phyloP scores from a whole-genome alignment of 2,888 invertebrate genomes.

The Dromius quadrimaculatus region DNA sequence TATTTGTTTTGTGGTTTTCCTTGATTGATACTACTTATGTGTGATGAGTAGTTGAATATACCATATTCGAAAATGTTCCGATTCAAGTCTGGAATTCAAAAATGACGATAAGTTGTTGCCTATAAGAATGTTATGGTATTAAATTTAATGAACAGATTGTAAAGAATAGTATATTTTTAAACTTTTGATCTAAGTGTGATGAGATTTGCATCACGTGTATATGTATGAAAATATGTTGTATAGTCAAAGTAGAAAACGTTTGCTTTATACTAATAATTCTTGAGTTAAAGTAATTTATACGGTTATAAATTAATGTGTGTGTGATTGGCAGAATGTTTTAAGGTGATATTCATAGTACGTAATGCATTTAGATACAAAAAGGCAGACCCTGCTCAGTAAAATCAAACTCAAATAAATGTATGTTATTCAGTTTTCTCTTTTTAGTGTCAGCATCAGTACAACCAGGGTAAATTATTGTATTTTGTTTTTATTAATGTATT shows the following conservation, averaged over 20 bases:
- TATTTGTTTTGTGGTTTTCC: too few species aligned
- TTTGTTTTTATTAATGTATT: conserved; percentile 11
- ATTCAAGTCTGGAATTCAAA: background rate
- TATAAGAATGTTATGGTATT: conserved; percentile 14
- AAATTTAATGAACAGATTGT: conserved; percentile 8
- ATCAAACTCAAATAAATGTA: conserved; percentile 2
- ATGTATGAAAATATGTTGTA: conserved; percentile 20
- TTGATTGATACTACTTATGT: too few species aligned
- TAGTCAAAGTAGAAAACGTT: conserved; percentile 29
- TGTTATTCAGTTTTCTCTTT: background rate
- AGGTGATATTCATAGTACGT: conserved; percentile 25
- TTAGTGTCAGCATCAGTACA: conserved; percentile 12
- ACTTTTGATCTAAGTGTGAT: conserved; percentile 3
- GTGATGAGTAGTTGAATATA: too few species aligned
- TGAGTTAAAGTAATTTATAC: conserved; percentile 27
- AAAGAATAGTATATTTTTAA: conserved; percentile 13
- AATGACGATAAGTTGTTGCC: background rate
- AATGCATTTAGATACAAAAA: conserved; percentile 19
- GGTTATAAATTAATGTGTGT: conserved; percentile 16
- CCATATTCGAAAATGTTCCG: too few species aligned
- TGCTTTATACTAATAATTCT: conserved; percentile 1
- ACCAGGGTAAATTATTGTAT: conserved; percentile 26
- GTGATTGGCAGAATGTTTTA: background rate
- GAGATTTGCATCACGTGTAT: conserved; percentile 9
- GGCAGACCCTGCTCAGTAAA: background rate